These are phyloP conservation scores for Thymelicus lineola DNA, from an alignment of 2,888 invertebrate species.

Conservation along the genomic window DNA sequence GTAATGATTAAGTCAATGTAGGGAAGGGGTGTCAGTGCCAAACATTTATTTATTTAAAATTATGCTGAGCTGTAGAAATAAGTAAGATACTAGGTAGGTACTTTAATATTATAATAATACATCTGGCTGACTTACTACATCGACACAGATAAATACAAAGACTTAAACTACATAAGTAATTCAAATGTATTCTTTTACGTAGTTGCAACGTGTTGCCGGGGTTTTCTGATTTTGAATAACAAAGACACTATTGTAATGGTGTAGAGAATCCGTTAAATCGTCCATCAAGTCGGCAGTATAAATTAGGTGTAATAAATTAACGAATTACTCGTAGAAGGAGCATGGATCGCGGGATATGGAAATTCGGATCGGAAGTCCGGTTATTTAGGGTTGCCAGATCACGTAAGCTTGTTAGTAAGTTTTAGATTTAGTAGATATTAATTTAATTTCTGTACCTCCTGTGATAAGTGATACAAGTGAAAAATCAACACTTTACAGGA, in stretches of 20 bases:
- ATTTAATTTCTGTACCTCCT: no score
- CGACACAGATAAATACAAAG: not conserved
- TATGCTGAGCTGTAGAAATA: no score
- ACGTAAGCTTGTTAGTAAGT: not conserved
- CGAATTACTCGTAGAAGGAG: conserved; percentile 22
- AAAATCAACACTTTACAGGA: no score
- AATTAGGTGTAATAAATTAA: conserved; percentile 35
- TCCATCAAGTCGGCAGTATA: conserved; percentile 27
- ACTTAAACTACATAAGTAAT: not conserved
- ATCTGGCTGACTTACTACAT: no score
- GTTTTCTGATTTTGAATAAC: conserved; percentile 7
- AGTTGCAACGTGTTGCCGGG: not conserved
- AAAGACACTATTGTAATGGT: conserved; percentile 24
- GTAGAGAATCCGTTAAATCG: conserved; percentile 13
- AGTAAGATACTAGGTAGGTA: no score
- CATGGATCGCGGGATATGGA: conserved; percentile 28
- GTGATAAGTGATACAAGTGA: no score
- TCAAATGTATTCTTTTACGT: conserved; percentile 10
- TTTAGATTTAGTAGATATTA: no score
- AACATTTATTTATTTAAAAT: no score
- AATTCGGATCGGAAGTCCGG: conserved; percentile 33
- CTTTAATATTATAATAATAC: not conserved
- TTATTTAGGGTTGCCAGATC: conserved; percentile 23
- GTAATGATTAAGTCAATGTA: no score
- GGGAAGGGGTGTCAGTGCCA: no score